Percentiles rank a stretch among this genome's conserved stretches.
phyloP scores from a whole-genome alignment of 2,797 vertebrate genomes.

The Sebastes iracundus region DNA sequence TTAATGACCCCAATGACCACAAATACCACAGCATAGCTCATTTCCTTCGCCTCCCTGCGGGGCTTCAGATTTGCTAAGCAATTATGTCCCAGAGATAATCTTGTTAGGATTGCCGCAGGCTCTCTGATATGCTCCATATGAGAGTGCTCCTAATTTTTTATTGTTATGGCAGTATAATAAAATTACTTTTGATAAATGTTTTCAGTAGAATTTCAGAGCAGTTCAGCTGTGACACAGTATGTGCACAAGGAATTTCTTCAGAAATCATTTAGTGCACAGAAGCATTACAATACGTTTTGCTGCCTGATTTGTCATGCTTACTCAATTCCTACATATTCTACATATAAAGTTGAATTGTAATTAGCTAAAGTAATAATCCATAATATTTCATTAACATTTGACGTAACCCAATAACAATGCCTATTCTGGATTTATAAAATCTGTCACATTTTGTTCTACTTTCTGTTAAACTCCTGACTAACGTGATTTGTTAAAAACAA shows the following conservation, averaged over 20 bases:
- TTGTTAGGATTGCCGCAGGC: constrained; percentile 29
- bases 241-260: background rate
- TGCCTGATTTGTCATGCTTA: background rate
- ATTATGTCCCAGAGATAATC: constrained; percentile 55
- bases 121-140: background rate
- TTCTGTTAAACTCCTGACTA: background rate
- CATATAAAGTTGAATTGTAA: background rate
- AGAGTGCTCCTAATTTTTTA: background rate
- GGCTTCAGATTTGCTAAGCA: constrained; percentile 28
- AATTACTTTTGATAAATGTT: constrained; percentile 20
- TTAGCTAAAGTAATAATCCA: background rate
- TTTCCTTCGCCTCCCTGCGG: constrained; percentile 36
- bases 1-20: constrained; percentile 36
- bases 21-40: constrained; percentile 26
- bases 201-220: background rate
- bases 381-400: background rate
- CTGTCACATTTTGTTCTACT: fast-evolving
- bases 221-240: background rate
- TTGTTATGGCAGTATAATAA: constrained; percentile 5
- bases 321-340: background rate
- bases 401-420: background rate
- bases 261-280: background rate
- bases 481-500: background rate
- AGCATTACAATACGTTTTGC: background rate
- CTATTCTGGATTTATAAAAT: background rate